Evolutionary conservation across 2,797 vertebrate species (phyloP), one percentile per base, ranked within the genome.

Genomic region (Enteromius unitaeniatus): DNA sequence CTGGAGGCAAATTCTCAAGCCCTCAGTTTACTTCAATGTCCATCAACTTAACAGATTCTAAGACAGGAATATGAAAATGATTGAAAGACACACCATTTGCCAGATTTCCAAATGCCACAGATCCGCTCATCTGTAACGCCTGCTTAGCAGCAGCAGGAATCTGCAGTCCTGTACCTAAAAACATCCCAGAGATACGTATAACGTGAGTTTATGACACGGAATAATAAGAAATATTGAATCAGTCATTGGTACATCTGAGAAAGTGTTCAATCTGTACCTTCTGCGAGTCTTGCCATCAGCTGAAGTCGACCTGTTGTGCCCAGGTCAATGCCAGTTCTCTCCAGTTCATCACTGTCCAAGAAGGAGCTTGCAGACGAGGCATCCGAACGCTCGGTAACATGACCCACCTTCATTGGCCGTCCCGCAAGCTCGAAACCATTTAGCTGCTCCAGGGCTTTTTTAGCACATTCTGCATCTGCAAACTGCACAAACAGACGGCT

Each of bases 401-500:
- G 97, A 6, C 98, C 98, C 82, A 99, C 98, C 91, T 99, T 99
- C 98, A 99, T 99, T 0, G 98, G 98, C 69, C 98, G 96, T 1
- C 98, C 98, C 0, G 98, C 98, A 87, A 99, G 89, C 89, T 99
- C 98, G 88, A 99, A 99, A 42, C 98, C 98, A 67, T 99, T 99
- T 67, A 99, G 94, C 75, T 99, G 98, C 90, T 99, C 98, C 89
- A 99, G 86, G 34, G 98, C 98, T 89, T 99, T 99, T 90, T 99
- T 99, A 82, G 98, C 98, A 93, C 98, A 99, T 89, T 99, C 98
- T 0, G 98, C 98, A 90, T 99, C 98, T 82, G 98, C 97, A 95
- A 99, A 99, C 98, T 99, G 81, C 0, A 88, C n/a, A 78, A 65
- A 28, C 23, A 81, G 11, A 51, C 19, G 21, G 14, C 17, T 28